Evolutionary conservation across 1,140 invertebrate genomes (phyloP).

Genomic region (Drosophila virilis): DNA sequence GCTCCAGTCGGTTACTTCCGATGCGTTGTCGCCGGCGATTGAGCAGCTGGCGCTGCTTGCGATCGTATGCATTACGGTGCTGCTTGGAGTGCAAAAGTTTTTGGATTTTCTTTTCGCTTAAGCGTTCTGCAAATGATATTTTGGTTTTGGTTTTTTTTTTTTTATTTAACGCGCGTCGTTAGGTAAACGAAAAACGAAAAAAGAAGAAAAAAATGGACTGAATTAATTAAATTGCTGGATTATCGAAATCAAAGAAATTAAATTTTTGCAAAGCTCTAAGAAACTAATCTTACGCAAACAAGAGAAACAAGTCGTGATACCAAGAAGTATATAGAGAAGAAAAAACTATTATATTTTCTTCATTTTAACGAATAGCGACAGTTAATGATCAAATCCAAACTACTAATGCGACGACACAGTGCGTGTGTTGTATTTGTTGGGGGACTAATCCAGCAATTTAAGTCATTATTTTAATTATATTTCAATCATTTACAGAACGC

Average conservation of each 20-base stretch:
- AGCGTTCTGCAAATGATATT: constrained; percentile 82
- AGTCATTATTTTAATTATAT: constrained; percentile 25
- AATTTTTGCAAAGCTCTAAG: constrained; percentile 41
- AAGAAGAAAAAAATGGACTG: constrained; percentile 79
- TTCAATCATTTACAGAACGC: constrained; percentile 67
- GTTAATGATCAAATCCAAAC: constrained; percentile 30
- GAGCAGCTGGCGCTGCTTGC: constrained; percentile 35
- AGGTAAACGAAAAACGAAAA: constrained; percentile 70
- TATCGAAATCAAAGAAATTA: constrained; percentile 58
- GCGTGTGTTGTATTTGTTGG: constrained; percentile 35
- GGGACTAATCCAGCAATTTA: constrained; percentile 75
- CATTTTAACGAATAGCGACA: background rate
- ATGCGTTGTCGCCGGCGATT: constrained; percentile 26
- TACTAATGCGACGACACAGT: constrained; percentile 71
- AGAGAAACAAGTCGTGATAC: constrained; percentile 1
- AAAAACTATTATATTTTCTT: constrained; percentile 4
- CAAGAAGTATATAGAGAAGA: constrained; percentile 3
- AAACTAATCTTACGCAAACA: constrained; percentile 26
- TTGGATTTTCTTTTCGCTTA: constrained; percentile 71
- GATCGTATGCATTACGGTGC: constrained; percentile 65
- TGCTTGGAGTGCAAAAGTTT: constrained; percentile 67
- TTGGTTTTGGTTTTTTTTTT: constrained; percentile 23
- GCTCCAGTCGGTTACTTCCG: background rate
- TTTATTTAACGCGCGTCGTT: constrained; percentile 59
- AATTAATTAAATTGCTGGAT: constrained; percentile 83